Percentiles rank a stretch among this genome's conserved stretches.
phyloP scores from a whole-genome alignment of 1,140 invertebrate genomes.

The Pseudomyrmex pallidus region DNA sequence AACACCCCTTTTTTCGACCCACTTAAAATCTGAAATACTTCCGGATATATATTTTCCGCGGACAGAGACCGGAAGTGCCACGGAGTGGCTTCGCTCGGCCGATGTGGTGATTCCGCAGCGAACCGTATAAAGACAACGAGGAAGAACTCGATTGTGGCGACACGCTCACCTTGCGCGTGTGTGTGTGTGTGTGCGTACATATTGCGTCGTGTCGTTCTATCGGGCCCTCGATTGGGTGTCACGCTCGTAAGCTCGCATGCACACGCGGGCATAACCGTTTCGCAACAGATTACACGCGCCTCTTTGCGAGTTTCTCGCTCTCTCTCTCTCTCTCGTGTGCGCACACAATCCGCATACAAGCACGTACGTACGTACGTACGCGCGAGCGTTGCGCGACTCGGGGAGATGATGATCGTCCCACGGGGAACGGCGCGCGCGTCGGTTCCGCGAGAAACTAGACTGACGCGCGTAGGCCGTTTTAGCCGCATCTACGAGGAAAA shows the following conservation, averaged over 20 bases:
- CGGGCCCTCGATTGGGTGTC: conserved; percentile 36
- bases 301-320: conserved; percentile 15
- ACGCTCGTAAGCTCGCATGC: conserved; percentile 35
- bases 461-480: background rate
- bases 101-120: background rate
- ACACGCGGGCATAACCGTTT: conserved; percentile 50
- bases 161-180: conserved; percentile 13
- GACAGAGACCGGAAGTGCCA: conserved; percentile 13
- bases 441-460: conserved; percentile 51
- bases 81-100: background rate
- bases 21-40: too few relatives aligned
- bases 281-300: conserved; percentile 54
- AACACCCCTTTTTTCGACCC: too few relatives aligned
- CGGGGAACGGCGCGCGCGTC: conserved; percentile 1
- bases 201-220: conserved; percentile 16
- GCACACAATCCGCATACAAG: background rate
- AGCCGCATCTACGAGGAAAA: background rate
- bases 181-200: background rate
- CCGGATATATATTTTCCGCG: background rate
- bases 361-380: background rate
- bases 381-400: background rate
- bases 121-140: conserved; percentile 24
- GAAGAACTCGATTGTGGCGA: conserved; percentile 7
- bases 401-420: conserved; percentile 47
- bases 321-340: background rate